These are phyloP conservation scores for Caenorhabditis imperialis DNA, from an alignment of 2,888 invertebrate genomes.

Conservation along the genomic window DNA sequence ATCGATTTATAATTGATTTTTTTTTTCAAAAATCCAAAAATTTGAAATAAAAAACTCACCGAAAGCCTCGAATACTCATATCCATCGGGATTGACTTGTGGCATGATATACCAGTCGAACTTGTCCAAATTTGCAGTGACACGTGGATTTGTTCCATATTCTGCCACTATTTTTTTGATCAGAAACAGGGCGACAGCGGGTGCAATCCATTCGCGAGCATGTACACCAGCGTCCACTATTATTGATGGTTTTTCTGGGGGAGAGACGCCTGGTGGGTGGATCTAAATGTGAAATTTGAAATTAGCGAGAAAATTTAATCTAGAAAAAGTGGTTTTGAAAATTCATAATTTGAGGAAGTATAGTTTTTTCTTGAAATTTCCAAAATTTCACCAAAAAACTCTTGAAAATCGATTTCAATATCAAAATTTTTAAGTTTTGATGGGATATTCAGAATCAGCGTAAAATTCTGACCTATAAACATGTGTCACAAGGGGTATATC, in stretches of 20 bases:
- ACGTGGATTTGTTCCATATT: conserved; percentile 60
- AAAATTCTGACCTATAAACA: too few relatives aligned
- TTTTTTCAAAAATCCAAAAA: background rate
- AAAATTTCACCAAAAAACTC: background rate
- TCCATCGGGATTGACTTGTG: conserved; percentile 76
- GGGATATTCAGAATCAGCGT: too few relatives aligned
- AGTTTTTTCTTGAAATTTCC: too few relatives aligned
- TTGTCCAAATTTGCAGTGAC: conserved; percentile 66
- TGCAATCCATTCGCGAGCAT: conserved; percentile 76
- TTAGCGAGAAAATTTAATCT: background rate
- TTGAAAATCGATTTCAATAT: too few relatives aligned
- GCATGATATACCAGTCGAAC: conserved; percentile 76
- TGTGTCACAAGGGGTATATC: too few relatives aligned
- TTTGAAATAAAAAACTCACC: conserved; percentile 43
- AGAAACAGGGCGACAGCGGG: conserved; percentile 73
- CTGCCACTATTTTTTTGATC: conserved; percentile 67
- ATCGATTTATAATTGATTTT: background rate
- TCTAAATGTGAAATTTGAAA: conserved; percentile 15
- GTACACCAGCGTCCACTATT: conserved; percentile 76
- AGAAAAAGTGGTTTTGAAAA: background rate
- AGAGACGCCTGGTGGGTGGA: conserved; percentile 35
- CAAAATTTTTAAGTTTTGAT: too few relatives aligned
- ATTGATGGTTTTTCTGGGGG: conserved; percentile 68
- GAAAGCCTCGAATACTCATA: conserved; percentile 72
- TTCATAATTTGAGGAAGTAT: too few relatives aligned